Base-by-base conservation (phyloP, 2,888 invertebrate species). In the Barypeithes pellucidus region DNA sequence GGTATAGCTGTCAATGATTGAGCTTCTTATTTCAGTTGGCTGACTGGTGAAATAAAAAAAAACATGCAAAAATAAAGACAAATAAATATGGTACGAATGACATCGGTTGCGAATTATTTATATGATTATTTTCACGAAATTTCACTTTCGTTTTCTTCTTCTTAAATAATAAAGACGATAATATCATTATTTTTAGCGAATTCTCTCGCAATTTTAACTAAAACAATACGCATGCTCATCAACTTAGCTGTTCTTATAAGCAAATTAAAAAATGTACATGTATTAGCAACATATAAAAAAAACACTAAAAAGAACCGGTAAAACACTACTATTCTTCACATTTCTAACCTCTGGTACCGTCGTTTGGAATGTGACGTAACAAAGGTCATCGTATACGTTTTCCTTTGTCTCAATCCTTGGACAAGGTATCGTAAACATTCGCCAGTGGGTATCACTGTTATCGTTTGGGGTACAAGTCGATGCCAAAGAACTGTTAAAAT, bases 331-430 rank as follows among this genome's bases (percentile, higher is more conserved):
- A n/a, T 12, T 22, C 43, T 39, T 61, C 52, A 22, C 54, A 71
- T 62, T 36, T 59, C 61, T 77, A 80, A 93, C 93, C 93, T 93
- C 92, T 78, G 91, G 90, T 84, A 88, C 87, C 75, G 80, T 80
- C 80, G 92, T 90, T 78, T 92, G 89, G 87, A 94, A 93, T 84
- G 94, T 94, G 84, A 95, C 93, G 86, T 94, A 95, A 89, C 95
- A 95, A 80, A 95, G 90, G 87, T 95, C 94, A 87, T 95, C 95
- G 86, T 95, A 95, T 82, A 95, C 92, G 87, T 94, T 94, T 81
- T 94, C 94, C 79, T 91, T 87, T 81, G 90, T 91, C 84, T 90
- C 90, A 59, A 88, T 88, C 81, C 87, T 89, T 76, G 91, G 91
- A 80, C 87, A 86, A 62, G 86, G 87, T 80, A 91, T 91, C 76